Base-by-base conservation (phyloP, 2,797 vertebrate genomes). In the Macroramphosus scolopax region DNA sequence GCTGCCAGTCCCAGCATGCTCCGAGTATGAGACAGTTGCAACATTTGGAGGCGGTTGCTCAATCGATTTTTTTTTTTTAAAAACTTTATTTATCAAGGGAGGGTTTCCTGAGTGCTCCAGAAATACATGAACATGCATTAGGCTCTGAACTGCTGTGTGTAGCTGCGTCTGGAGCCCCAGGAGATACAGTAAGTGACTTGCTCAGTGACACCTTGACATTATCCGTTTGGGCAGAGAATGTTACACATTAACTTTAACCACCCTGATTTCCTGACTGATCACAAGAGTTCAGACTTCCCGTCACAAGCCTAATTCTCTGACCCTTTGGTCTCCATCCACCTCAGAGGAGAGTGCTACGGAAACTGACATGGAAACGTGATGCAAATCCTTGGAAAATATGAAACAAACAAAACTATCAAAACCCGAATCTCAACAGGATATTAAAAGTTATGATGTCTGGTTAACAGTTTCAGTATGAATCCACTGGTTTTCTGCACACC, bases 1-100 rank as follows among this genome's bases (percentile, higher is more conserved):
- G 40, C 57, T 80, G 66, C 88, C 75, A 86, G 88, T 85, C 85
- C 56, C 64, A 63, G 81, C 86, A 82, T 45, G 87, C 72, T 78
- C 57, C 1, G 50, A 61, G 57, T 59, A 64, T 62, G 65, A 83
- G 44, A 64, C 29, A 30, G 56, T 88, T 89, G 82, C 83, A 79
- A 87, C 78, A 84, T 22, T 29, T 42, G 44, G 25, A 77, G 38
- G 57, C 22, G 51, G 64, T 88, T 89, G 80, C 84, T 77, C 81
- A 87, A 87, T 83, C 54, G 1, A 63, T 75, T 58, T 36, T 13
- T 13, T 17, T 11, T 17, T 29, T 20, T 16, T 36, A 12, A 18
- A 7, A 36, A 44, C 44, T 61, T 55, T 63, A 68, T 76, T 76
- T 64, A 61, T 47, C 50, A 45, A 63, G 36, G 64, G 50, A 71